phyloP scores from a whole-genome alignment of 2,888 invertebrate species.

The Aquatica leii region DNA sequence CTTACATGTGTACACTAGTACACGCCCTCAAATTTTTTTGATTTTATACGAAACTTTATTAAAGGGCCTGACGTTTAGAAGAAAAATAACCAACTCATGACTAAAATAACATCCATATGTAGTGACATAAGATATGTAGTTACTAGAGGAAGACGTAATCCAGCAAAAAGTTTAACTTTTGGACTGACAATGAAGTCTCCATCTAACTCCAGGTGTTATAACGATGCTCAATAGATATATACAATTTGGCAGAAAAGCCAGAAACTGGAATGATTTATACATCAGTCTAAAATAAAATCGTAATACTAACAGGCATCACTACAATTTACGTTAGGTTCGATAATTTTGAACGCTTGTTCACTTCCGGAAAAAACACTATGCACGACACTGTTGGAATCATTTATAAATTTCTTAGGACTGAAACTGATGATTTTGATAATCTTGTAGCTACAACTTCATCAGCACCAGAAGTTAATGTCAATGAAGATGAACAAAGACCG shows the following conservation, averaged over 20 bases:
- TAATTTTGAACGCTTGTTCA: background rate
- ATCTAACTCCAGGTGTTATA: no score
- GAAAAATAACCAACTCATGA: no score
- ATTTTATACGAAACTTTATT: no score
- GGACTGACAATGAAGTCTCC: no score
- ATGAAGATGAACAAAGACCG: background rate
- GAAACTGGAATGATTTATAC: background rate
- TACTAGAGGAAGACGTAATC: no score
- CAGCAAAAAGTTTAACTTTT: no score
- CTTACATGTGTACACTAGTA: no score
- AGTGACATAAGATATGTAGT: no score
- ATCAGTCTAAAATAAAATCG: background rate
- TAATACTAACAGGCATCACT: background rate
- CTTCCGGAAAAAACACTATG: background rate
- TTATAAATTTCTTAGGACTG: background rate
- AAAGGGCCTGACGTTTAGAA: no score
- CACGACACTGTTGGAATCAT: slow-evolving; percentile 1
- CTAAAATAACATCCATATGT: no score
- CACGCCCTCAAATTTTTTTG: no score
- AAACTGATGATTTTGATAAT: background rate
- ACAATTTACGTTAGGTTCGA: background rate
- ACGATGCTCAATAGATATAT: background rate
- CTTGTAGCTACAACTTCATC: background rate
- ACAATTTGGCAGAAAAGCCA: background rate
- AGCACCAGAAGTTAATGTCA: background rate